Evolutionary conservation across 1,140 invertebrate genomes (phyloP), one percentile per base, ranked within the genome.

Genomic region (Eumeta japonica): DNA sequence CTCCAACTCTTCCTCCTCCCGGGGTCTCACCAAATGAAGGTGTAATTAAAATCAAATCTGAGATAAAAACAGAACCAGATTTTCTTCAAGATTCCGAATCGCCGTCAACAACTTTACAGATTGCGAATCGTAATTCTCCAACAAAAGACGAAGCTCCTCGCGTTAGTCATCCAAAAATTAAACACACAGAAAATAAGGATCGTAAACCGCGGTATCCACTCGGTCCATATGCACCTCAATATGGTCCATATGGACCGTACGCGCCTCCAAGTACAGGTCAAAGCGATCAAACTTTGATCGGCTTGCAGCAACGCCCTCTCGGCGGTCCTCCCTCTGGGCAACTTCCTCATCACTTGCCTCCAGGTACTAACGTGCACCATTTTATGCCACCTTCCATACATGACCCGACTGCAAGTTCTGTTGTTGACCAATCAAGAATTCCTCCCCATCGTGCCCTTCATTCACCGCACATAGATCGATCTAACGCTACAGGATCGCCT

Each of bases 191-290:
- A 36, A 63, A 62, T 43, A 62, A 65, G 44, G 55, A 64, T 19
- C 51, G 58, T 1, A 31, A 60, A 17, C 55, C 64, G 39, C 55
- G 70, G 1, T 72, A 52, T 39, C 71, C 73, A 20, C 54, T 71
- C 3, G 73, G 71, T 3, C 71, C 71, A 0, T 73, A 73, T 50
- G 67, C 71, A 13, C 67, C 74, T 3, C 71, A 76, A 34, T 75
- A 71, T 37, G 67, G 59, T 1, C 66, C 71, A 0, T 73, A 70
- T 46, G 63, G 68, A 4, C 72, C 72, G 0, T 70, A 74, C 49
- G 66, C 67, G 13, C 64, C 63, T 19, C 50, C 29, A 20, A 35
- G n/a, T n/a, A n/a, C n/a, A n/a, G n/a, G n/a, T n/a, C n/a, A n/a
- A n/a, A n/a, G n/a, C n/a, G n/a, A n/a, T 5, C 55, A 52, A 10